Base-by-base conservation (phyloP, 1,140 invertebrate genomes). In the Zaprionus gabonicus region DNA sequence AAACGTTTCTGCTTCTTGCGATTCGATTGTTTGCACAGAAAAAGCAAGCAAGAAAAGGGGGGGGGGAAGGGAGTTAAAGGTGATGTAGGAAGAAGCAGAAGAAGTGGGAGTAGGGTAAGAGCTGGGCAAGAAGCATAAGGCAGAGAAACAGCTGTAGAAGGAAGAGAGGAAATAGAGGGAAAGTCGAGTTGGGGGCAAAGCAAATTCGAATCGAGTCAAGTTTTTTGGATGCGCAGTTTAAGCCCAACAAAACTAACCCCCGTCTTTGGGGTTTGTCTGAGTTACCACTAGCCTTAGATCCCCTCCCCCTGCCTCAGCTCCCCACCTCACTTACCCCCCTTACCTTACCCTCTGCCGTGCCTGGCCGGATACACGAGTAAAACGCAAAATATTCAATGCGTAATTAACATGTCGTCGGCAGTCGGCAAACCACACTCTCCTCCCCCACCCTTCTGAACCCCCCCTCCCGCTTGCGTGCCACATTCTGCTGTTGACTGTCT, bases 361-460 rank as follows among this genome's bases (percentile, higher is more conserved):
- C 31, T 74, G 58, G 38, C 27, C 38, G 15, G 38, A 15, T 13
- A 49, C 58, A 53, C 55, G 46, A 56, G 53, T 34, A 44, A 49
- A 65, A 72, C 31, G 53, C 51, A 59, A 53, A 65, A 73, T 80
- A 74, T 77, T 71, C 46, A 67, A 80, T 67, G 77, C 81, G 81
- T 83, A 83, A 83, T 83, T 82, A 83, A 83, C 76, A 73, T 83
- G 55, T 83, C 41, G 71, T 69, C 70, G 63, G 36, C 41, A 58
- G 53, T 31, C 20, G 25, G 20, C 25, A 31, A 10, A 25, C 27
- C 53, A 23, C 15, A 12, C 7, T 1, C n/a, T 7, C n/a, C 4
- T 6, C 4, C 34, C 57, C 44, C 67, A 1, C 12, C 9, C 1
- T 23, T 1, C 20, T 20, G 46, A 20, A 20, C 20, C 20, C 20